Percentiles rank a stretch among this genome's conserved stretches.
Evolutionary conservation across 2,113 vertebrate genomes (phyloP).

Genomic region (Corythoichthys intestinalis): DNA sequence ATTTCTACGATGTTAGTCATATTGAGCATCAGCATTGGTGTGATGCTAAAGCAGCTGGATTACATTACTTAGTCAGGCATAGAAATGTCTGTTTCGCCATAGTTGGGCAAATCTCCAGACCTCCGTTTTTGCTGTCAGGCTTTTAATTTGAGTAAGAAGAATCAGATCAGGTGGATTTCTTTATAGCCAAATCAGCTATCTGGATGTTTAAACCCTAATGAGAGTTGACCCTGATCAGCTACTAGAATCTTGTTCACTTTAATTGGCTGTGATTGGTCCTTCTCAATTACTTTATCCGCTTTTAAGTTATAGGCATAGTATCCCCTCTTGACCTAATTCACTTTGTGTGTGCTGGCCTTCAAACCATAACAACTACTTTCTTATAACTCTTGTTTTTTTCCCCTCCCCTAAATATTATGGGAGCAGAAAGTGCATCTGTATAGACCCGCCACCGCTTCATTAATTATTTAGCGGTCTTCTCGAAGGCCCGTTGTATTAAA

Average conservation of each 20-base stretch:
- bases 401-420: constrained; percentile 54
- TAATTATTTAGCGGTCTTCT: constrained; percentile 68
- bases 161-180: constrained; percentile 16
- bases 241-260: constrained; percentile 35
- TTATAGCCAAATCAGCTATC: constrained; percentile 48
- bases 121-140: constrained; percentile 5
- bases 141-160: constrained; percentile 56
- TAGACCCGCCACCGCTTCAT: constrained; percentile 58
- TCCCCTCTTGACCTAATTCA: constrained; percentile 32
- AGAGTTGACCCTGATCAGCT: constrained; percentile 46
- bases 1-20: neutral
- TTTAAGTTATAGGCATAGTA: constrained; percentile 31
- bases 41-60: neutral
- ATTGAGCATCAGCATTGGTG: neutral
- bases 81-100: constrained; percentile 34
- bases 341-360: constrained; percentile 16
- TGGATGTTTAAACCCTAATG: constrained; percentile 49
- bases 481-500: constrained; percentile 64
- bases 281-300: constrained; percentile 36
- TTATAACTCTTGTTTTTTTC: constrained; percentile 37
- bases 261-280: constrained; percentile 45
- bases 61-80: neutral
- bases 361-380: constrained; percentile 4
- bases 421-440: constrained; percentile 51
- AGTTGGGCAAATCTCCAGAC: constrained; percentile 9